Base-by-base conservation (phyloP, 2,797 vertebrate genomes). In the Diceros bicornis region DNA sequence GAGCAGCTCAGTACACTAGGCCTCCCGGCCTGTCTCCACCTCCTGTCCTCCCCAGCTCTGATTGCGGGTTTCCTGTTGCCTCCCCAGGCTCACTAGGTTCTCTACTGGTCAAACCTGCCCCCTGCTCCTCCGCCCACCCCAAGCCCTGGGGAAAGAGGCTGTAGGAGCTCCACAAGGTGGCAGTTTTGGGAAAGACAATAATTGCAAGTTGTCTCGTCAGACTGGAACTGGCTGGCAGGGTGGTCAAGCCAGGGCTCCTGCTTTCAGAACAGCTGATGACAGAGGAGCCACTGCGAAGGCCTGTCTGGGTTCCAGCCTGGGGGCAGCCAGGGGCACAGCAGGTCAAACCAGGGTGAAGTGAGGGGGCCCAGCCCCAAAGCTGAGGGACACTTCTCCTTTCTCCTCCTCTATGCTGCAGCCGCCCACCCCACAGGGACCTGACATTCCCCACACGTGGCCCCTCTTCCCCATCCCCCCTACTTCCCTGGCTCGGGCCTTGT, bases 61-160 rank as follows among this genome's bases (percentile, higher is more conserved):
- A 32, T 16, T 61, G 29, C 44, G 50, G 64, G 71, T 94, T 97
- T 94, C 83, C 91, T 81, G 61, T 37, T 37, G 62, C 41, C 71
- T 89, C 87, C 79, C 77, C 47, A 71, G 59, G 18, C 29, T 69
- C n/a, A 7, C 69, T 55, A 50, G 44, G 69, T 23, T 20, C 71
- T 82, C 55, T 57, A 18, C 86, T 50, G n/a, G 59, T 64, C 71
- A 57, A 57, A 34, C 74, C 29, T 34, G 16, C 12, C 29, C 69
- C 72, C 17, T 4, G 2, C 32, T 66, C 27, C 41, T 89, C 64
- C 4, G 0, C 61, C 92, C 41, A 90, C 34, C 34, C 66, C n/a
- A 25, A 20, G 32, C 27, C 64, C 84, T 44, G 11, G 14, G 57
- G 20, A 52, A 68, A 94, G 77, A 91, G 44, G 59, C 34, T n/a